These are phyloP conservation scores for Ostrea denselamellosa DNA, from an alignment of 1,140 invertebrate species.

Conservation along the genomic window DNA sequence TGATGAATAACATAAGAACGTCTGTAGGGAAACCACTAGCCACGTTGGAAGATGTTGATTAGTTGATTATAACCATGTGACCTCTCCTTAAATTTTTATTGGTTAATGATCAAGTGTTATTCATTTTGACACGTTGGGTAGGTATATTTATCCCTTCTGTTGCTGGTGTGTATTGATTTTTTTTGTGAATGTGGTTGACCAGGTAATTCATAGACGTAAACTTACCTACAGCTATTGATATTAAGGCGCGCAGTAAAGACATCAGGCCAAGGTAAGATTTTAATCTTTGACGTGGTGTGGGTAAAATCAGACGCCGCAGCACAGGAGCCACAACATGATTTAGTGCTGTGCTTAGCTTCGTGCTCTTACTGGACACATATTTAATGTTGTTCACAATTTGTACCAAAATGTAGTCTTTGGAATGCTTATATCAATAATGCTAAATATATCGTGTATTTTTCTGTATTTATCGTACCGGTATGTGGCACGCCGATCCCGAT, in stretches of 20 bases:
- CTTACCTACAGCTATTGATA: neutral
- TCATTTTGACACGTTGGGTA: constrained; percentile 48
- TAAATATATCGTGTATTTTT: neutral
- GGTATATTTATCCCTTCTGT: constrained; percentile 46
- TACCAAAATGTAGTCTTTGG: neutral
- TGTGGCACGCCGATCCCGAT: neutral
- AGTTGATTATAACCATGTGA: constrained; percentile 59
- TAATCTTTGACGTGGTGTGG: neutral
- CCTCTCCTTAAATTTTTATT: constrained; percentile 52
- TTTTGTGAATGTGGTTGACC: constrained; percentile 23
- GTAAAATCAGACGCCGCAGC: neutral
- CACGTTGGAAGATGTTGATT: constrained; percentile 71
- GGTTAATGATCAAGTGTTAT: constrained; percentile 55
- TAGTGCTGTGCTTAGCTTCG: neutral
- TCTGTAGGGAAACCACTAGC: constrained; percentile 48
- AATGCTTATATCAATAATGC: neutral
- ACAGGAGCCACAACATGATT: neutral
- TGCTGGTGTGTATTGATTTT: constrained; percentile 45
- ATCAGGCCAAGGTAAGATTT: constrained; percentile 3
- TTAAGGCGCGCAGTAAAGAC: neutral
- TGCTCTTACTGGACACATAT: neutral
- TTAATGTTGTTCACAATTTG: neutral
- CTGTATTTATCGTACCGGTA: neutral
- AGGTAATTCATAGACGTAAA: neutral
- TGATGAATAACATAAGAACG: constrained; percentile 43